Base-by-base conservation (phyloP, 2,888 invertebrate species). In the Salticus scenicus region DNA sequence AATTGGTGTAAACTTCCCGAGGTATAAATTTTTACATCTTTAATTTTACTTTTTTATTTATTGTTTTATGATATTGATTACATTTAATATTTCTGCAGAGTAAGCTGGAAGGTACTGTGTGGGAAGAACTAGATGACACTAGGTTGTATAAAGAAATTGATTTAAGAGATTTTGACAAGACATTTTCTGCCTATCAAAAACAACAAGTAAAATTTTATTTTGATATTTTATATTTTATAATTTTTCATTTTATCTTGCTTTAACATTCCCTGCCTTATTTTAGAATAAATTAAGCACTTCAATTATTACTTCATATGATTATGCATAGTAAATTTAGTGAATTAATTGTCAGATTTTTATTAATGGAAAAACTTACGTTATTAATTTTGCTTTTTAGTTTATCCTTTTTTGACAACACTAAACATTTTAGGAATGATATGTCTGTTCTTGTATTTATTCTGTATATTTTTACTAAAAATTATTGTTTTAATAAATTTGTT, bases 1-100 rank as follows among this genome's bases (percentile, higher is more conserved):
- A 99, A 99, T 92, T 99, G 99, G 99, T 96, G 96, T 74, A 98
- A 97, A 91, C 93, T 98, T 86, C 97, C 98, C 0, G 97, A 98
- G 89, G 91, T 91, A 89, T 89, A 89, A 87, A 24, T 47, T 0
- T 14, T n/a, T 30, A 20, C 17, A 33, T 31, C 17, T 33, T 72
- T 30, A 20, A 30, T 57, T 57, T 63, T 57, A 57, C 41, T 0
- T 51, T 51, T 73, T 5, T 27, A 4, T 47, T 37, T 1, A 28
- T 17, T 37, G 42, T 27, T 72, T 20, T 57, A 17, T 47, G 57
- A 14, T 47, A 30, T 17, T 20, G 30, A 33, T 12, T 5, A 14
- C 31, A 33, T 14, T 7, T 28, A 37, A 28, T 51, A n/a, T 33
- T 74, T 20, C 80, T 78, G 63, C 89, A 91, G 91, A 94, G 95